These are phyloP conservation scores for Chloroclystis v-ata DNA, from an alignment of 2,888 invertebrate species.

Conservation along the genomic window DNA sequence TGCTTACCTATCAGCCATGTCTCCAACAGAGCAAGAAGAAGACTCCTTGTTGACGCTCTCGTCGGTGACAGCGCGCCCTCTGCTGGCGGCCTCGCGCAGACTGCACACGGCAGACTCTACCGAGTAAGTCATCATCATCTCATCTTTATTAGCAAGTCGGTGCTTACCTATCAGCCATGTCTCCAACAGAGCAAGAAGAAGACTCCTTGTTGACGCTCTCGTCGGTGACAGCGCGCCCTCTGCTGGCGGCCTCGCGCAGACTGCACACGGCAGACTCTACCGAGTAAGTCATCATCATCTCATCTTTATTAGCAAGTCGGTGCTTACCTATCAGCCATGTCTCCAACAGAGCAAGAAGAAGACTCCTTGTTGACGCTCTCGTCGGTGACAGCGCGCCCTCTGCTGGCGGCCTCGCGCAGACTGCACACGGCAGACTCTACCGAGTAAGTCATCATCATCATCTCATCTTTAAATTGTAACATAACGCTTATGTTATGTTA, in stretches of 20 bases:
- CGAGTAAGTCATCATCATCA: constrained; percentile 49
- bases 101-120: constrained; percentile 64
- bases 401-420: constrained; percentile 83
- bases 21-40: constrained; percentile 81
- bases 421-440: constrained; percentile 64
- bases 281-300: constrained; percentile 46
- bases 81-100: constrained; percentile 83
- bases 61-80: constrained; percentile 83
- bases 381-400: constrained; percentile 83
- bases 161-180: background rate
- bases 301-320: background rate
- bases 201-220: constrained; percentile 74
- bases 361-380: constrained; percentile 74
- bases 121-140: constrained; percentile 46
- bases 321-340: background rate
- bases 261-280: constrained; percentile 64
- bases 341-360: background rate
- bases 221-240: constrained; percentile 83
- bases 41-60: constrained; percentile 85
- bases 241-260: constrained; percentile 83
- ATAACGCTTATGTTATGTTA: too few relatives aligned
- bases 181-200: too few relatives aligned
- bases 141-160: background rate
- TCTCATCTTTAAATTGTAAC: background rate
- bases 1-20: constrained; percentile 71